Percentiles rank a stretch among this genome's conserved stretches.
phyloP scores from a whole-genome alignment of 2,888 invertebrate species.

The Furcula furcula region DNA sequence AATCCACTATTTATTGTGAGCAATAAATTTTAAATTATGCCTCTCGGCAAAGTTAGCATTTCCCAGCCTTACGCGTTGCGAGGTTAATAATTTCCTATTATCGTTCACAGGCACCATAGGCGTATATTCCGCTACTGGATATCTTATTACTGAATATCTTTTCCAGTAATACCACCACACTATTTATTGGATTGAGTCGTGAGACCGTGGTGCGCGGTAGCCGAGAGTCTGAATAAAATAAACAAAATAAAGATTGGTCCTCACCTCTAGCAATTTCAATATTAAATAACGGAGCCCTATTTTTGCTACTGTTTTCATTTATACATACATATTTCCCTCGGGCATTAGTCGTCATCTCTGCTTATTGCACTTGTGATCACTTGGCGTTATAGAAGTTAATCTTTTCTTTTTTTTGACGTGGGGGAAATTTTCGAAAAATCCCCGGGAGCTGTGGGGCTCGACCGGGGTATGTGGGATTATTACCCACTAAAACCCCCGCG shows the following conservation, averaged over 20 bases:
- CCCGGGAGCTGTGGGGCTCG: no score
- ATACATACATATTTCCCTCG: background rate
- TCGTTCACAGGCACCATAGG: constrained; percentile 49
- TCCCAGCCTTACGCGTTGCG: constrained; percentile 35
- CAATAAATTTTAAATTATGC: constrained; percentile 17
- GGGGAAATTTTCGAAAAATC: no score
- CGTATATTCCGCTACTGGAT: constrained; percentile 62
- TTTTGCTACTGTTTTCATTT: constrained; percentile 25
- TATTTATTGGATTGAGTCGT: constrained; percentile 81
- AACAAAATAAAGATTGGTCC: constrained; percentile 50
- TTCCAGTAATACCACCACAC: constrained; percentile 58
- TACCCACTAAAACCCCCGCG: no score
- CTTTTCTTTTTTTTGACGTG: no score
- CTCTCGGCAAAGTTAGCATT: constrained; percentile 19
- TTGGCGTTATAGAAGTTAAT: no score
- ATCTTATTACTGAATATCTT: constrained; percentile 72
- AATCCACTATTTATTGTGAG: constrained; percentile 18
- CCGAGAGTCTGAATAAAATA: constrained; percentile 58
- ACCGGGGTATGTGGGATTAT: no score
- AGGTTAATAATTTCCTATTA: constrained; percentile 61
- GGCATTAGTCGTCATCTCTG: no score
- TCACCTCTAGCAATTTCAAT: constrained; percentile 38
- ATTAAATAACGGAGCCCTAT: constrained; percentile 45
- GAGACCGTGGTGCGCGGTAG: constrained; percentile 66
- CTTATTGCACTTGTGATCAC: no score